Base-by-base conservation (phyloP, 1,140 invertebrate species). In the Drosophila setifemur region DNA sequence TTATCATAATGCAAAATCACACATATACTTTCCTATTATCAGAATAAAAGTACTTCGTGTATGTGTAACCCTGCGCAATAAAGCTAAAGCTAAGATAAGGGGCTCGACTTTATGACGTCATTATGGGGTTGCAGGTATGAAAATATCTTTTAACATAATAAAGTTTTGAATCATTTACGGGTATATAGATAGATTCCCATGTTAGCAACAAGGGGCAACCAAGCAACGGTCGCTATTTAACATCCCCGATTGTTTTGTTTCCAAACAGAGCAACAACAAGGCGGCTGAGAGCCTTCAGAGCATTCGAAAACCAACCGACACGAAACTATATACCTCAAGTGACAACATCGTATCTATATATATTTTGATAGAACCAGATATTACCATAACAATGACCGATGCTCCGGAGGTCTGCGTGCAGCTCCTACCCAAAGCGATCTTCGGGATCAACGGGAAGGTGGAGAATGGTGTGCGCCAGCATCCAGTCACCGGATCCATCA, bases 381-480 rank as follows among this genome's bases (percentile, higher is more conserved):
- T 63, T 58, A 49, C 43, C 23, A 8, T 6, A 18, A 58, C 1
- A 58, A 61, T 58, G 53, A 28, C 37, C 4, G 31, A 57, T 6
- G 37, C 42, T 0, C 14, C 14, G 7, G 63, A 63, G 8, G 29
- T 53, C 11, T 78, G 75, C 28, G 55, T 67, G n/a, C 91, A 92
- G 68, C 90, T 96, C 21, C 91, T 93, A 76, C 82, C 94, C 9
- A 91, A 92, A 43, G 93, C 93, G 47, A 94, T 95, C 57, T 95
- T 95, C 69, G 94, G 94, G 8, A 95, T 95, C 87, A 94, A 95
- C 89, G 95, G 95, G 7, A 92, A 92, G 50, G 94, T 93, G 14
- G 92, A 92, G 49, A 93, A 93, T 66, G 95, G 95, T 2, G 91
- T 97, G 3, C 93, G 94, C 63, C 90, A 96, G 26, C 97, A 98